These are phyloP conservation scores for Chironex yamaguchii DNA, from an alignment of 30 jellyfish, hydroid and myxozoan species.

Conservation along the genomic window DNA sequence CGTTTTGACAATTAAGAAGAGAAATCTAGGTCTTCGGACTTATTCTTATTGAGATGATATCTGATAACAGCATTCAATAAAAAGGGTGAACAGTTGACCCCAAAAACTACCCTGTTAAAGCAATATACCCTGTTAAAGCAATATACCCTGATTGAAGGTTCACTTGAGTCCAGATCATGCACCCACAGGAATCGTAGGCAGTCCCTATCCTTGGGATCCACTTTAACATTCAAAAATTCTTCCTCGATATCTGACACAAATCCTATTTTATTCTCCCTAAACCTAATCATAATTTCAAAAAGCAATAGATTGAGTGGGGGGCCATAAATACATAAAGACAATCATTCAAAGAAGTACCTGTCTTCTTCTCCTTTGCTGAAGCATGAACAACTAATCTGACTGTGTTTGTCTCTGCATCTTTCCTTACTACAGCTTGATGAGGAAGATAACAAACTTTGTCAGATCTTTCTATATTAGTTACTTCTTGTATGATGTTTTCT, in stretches of 20 bases:
- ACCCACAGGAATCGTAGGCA: slow-evolving; percentile 60
- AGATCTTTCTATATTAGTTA: no score
- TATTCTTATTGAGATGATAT: slow-evolving; percentile 28
- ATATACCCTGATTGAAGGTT: neutral
- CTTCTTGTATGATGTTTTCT: no score
- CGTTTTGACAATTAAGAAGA: slow-evolving; percentile 21
- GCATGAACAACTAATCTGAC: no score
- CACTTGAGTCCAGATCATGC: slow-evolving; percentile 22
- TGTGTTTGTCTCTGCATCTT: no score
- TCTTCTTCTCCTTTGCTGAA: no score
- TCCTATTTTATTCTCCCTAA: no score
- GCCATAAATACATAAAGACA: slow-evolving; percentile 68
- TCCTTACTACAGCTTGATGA: no score
- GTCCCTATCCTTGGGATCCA: slow-evolving; percentile 53
- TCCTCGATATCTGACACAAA: no score
- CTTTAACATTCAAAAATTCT: slow-evolving; percentile 39
- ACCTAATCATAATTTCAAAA: slow-evolving; percentile 42
- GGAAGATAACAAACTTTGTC: no score
- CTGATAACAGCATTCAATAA: slow-evolving; percentile 36
- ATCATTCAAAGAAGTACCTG: no score
- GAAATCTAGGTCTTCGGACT: slow-evolving; percentile 44
- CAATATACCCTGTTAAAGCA: neutral
- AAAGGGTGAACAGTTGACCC: slow-evolving; percentile 21
- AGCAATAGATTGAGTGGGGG: slow-evolving; percentile 37
- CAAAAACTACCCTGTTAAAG: neutral